phyloP scores from a whole-genome alignment of 2,113 vertebrate species.

The Chlorodrepanis virens region DNA sequence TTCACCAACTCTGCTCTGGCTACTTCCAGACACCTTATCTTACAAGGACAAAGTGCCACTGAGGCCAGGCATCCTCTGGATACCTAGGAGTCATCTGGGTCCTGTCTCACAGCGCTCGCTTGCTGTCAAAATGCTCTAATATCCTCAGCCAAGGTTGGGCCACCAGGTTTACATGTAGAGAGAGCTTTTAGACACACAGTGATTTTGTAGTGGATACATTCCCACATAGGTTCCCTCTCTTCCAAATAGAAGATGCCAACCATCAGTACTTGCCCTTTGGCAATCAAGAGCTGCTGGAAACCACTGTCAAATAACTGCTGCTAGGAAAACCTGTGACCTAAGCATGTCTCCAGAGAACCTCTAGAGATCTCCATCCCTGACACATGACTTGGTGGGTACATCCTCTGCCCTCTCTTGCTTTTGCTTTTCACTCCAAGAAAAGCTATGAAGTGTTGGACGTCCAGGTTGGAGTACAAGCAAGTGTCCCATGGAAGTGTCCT shows the following conservation, averaged over 20 bases:
- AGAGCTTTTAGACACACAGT: too few relatives aligned
- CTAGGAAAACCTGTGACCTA: not conserved
- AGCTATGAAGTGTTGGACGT: not conserved
- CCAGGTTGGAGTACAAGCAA: not conserved
- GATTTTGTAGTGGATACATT: not conserved
- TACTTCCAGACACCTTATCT: not conserved
- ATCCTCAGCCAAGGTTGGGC: not conserved
- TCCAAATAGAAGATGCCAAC: not conserved
- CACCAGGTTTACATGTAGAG: not conserved
- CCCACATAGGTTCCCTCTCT: rapidly evolving
- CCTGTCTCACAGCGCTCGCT: not conserved
- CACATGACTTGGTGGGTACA: too few relatives aligned
- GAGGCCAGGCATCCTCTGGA: not conserved
- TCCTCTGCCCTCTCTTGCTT: not conserved
- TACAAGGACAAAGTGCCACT: not conserved
- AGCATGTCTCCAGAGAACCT: not conserved
- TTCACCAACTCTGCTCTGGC: not conserved
- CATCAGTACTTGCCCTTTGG: not conserved
- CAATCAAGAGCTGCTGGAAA: not conserved
- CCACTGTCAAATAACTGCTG: rapidly evolving
- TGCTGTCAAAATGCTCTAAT: not conserved
- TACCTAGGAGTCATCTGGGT: not conserved
- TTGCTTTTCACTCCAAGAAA: not conserved
- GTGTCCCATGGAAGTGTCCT: not conserved
- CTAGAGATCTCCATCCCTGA: not conserved